These are phyloP conservation scores for Sceliomorpha sp. DNA, from an alignment of 2,888 invertebrate species.

Conservation along the genomic window DNA sequence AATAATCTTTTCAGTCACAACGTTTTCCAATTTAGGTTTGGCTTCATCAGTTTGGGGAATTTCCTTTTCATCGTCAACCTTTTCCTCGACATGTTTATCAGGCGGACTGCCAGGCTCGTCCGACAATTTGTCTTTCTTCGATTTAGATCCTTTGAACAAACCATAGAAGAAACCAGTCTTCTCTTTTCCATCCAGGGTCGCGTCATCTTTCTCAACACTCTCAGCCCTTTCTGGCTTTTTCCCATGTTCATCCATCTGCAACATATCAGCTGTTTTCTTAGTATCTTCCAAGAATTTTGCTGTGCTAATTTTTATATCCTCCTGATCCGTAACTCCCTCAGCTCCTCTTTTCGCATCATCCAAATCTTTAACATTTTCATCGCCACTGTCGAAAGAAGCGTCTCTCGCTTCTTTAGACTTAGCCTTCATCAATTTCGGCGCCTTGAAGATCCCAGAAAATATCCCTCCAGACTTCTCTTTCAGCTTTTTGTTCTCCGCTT, in stretches of 20 bases:
- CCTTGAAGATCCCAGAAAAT: conserved; percentile 75
- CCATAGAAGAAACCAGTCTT: conserved; percentile 68
- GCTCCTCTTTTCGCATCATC: conserved; percentile 62
- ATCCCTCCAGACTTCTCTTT: conserved; percentile 73
- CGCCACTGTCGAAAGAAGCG: conserved; percentile 73
- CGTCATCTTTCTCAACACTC: conserved; percentile 36
- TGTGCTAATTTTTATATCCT: conserved; percentile 74
- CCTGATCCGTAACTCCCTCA: conserved; percentile 43
- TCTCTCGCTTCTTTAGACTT: conserved; percentile 73
- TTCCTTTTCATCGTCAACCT: conserved; percentile 51
- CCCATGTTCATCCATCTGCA: conserved; percentile 49
- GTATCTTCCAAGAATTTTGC: conserved; percentile 72
- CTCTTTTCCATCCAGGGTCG: conserved; percentile 57
- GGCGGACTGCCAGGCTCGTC: conserved; percentile 42
- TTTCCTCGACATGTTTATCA: conserved; percentile 50
- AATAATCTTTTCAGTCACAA: conserved; percentile 78
- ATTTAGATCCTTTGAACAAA: conserved; percentile 66
- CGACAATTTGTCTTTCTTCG: conserved; percentile 49
- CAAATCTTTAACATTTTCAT: conserved; percentile 70
- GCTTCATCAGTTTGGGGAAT: conserved; percentile 42
- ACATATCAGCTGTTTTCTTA: conserved; percentile 82
- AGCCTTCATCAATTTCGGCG: conserved; percentile 70
- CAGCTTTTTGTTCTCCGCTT: conserved; percentile 63
- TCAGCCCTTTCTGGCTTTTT: conserved; percentile 42
- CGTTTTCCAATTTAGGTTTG: conserved; percentile 73